phyloP scores from a whole-genome alignment of 2,113 vertebrate genomes.

The Rynchops niger region DNA sequence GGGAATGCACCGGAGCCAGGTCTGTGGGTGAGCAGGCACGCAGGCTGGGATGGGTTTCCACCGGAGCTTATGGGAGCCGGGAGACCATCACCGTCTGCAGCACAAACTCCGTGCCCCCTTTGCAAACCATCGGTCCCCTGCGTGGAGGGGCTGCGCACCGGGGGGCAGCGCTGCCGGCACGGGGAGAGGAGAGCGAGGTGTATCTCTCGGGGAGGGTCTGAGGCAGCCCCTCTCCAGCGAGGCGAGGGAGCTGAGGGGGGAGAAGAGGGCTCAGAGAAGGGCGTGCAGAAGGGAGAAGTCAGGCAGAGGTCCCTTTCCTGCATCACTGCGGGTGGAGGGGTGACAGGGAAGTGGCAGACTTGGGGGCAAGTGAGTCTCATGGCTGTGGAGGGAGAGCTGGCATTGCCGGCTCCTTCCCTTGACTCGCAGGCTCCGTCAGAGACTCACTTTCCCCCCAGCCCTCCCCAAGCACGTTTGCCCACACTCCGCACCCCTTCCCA shows the following conservation, averaged over 20 bases:
- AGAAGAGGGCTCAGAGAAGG: not conserved
- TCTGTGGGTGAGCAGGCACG: not conserved
- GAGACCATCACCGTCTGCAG: not conserved
- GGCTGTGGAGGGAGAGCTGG: not conserved
- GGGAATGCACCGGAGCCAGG: not conserved
- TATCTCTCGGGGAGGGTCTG: not conserved
- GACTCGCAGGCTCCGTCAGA: not conserved
- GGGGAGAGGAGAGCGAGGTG: not conserved
- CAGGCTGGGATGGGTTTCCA: not conserved
- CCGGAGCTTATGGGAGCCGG: not conserved
- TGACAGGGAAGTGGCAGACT: not conserved
- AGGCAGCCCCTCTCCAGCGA: not conserved
- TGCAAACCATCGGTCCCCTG: not conserved
- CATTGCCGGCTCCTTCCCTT: not conserved
- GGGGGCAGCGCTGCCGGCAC: not conserved
- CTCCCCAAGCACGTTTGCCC: not conserved
- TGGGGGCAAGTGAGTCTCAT: not conserved
- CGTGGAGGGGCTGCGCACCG: fast-evolving
- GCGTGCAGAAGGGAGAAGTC: not conserved
- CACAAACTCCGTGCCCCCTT: not conserved
- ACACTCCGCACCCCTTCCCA: not conserved
- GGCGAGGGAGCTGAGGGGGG: not conserved
- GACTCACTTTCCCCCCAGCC: not conserved
- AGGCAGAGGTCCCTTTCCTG: not conserved
- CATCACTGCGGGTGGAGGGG: not conserved